Conservation (phyloP, 2,888 invertebrate species). For the Drosophila demipolita region DNA sequence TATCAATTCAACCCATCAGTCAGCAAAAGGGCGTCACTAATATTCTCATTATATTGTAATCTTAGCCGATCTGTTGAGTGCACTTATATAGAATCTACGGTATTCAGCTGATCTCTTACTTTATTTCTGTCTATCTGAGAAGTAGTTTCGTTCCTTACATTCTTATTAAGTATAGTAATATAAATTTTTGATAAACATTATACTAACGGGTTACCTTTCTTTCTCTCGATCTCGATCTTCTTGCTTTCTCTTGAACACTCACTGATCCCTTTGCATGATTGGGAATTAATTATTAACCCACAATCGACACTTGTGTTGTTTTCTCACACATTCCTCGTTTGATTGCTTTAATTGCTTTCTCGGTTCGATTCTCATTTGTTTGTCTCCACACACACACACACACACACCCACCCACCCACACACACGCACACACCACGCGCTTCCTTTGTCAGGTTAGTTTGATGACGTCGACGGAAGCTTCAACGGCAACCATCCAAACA, state of each 20-base stretch:
- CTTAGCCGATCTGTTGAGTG: neutral
- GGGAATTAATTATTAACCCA: conserved; percentile 25
- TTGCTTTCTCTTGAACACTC: conserved; percentile 6
- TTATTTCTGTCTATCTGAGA: neutral
- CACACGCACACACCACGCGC: conserved; percentile 66
- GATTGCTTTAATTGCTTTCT: conserved; percentile 70
- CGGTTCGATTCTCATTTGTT: conserved; percentile 59
- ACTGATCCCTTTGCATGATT: conserved; percentile 29
- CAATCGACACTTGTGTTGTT: conserved; percentile 29
- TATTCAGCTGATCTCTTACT: neutral
- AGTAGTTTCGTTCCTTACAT: neutral
- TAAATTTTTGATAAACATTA: conserved; percentile 7
- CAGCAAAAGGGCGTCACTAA: neutral
- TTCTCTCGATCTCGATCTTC: conserved; percentile 3
- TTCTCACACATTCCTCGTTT: conserved; percentile 48
- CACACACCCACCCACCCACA: conserved; percentile 12
- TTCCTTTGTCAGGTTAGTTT: conserved; percentile 84
- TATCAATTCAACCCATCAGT: neutral
- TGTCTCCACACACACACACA: conserved; percentile 32
- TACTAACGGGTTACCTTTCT: conserved; percentile 56
- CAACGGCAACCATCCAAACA: conserved; percentile 61
- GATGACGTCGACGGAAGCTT: conserved; percentile 83
- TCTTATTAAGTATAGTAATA: neutral
- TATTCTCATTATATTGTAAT: neutral
- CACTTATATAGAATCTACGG: neutral